Evolutionary conservation across 2,797 vertebrate genomes (phyloP), one percentile per base, ranked within the genome.

Genomic region (Spinus olivaceus): DNA sequence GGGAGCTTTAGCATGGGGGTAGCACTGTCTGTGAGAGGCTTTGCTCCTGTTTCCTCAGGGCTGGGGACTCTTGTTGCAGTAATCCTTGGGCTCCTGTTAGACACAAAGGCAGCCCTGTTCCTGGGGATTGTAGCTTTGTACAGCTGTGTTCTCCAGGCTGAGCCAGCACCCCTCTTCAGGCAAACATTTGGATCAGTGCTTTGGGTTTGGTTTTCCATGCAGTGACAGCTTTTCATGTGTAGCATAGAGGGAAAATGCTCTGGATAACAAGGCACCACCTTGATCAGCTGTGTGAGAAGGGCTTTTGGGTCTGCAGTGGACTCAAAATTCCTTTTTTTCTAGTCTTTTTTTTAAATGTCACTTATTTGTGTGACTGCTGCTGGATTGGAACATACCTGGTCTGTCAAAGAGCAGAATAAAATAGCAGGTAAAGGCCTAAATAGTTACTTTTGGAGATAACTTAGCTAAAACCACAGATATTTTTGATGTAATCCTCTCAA

Each of bases 71-170:
- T 60, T 46, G 23, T 67, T 85, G 18, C 95, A 76, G 71, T 54
- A 84, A 91, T 90, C 83, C 94, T 23, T 0, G 32, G 14, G 69
- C 89, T 87, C 3, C 0, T 19, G 24, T 1, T 1, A 0, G 39
- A 7, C 53, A 90, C 93, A 95, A 82, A 92, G 90, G 83, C 83
- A 30, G 51, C n/a, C 56, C 94, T 97, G 93, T 95, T 65, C 41
- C 70, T 86, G 82, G 80, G 50, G 57, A 35, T 64, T 28, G 50
- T 14, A 94, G 87, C 85, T 66, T 30, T 33, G 6, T 69, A 14
- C 88, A 92, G 85, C 93, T 94, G 80, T 53, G 17, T 42, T 77
- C 71, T 85, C 49, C 66, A 35, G 12, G 82, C 53, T 70, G 9
- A 88, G 67, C 71, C 47, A 16, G 32, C 32, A 9, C 51, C 32